phyloP scores from a whole-genome alignment of 1,140 invertebrate species.

The Heliconius hewitsoni region DNA sequence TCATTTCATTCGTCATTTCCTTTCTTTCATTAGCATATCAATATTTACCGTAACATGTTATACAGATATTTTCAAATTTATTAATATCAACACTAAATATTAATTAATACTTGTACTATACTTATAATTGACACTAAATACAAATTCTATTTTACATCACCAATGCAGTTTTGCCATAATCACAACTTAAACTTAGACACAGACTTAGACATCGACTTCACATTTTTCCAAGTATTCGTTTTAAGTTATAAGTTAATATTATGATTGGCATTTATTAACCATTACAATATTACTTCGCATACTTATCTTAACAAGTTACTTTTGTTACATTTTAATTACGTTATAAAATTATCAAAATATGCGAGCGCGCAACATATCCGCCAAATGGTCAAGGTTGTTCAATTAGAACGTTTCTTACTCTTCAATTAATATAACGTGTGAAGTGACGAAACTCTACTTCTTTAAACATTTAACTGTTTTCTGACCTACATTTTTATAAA shows the following conservation, averaged over 20 bases:
- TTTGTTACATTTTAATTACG: slow-evolving; percentile 1
- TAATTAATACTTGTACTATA: too few species aligned
- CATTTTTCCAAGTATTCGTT: background rate
- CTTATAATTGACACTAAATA: too few species aligned
- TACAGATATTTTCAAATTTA: too few species aligned
- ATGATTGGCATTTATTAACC: background rate
- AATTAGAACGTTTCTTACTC: slow-evolving; percentile 33
- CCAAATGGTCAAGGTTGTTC: slow-evolving; percentile 17
- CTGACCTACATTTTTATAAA: slow-evolving; percentile 20
- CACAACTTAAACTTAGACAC: too few species aligned
- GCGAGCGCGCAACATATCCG: background rate
- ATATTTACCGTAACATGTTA: too few species aligned
- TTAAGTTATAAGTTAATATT: background rate
- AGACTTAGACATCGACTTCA: too few species aligned
- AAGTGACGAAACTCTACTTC: slow-evolving; percentile 10
- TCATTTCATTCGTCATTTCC: too few species aligned
- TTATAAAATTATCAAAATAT: background rate
- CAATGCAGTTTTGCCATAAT: too few species aligned
- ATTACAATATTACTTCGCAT: background rate
- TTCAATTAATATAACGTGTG: slow-evolving; percentile 29
- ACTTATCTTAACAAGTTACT: background rate
- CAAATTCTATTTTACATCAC: too few species aligned
- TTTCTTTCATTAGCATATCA: too few species aligned
- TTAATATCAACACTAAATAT: too few species aligned
- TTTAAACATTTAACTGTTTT: slow-evolving; percentile 10